These are phyloP conservation scores for Nycticorax nycticorax DNA, from an alignment of 2,113 vertebrate genomes.

Conservation along the genomic window DNA sequence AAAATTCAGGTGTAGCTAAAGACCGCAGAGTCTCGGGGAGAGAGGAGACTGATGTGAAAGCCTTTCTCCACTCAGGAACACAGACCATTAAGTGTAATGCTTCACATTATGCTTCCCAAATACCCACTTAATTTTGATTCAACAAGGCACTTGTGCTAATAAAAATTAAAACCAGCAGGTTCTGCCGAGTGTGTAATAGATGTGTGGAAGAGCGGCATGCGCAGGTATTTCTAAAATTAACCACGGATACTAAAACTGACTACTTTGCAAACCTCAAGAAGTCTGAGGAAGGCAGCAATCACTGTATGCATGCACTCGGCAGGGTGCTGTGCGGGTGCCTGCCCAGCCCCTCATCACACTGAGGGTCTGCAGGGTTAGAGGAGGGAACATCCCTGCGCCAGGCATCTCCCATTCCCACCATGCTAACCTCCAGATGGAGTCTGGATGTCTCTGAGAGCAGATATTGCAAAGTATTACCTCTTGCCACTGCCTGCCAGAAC, in stretches of 20 bases:
- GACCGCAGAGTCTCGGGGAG: accelerated
- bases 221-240: slow-evolving; percentile 36
- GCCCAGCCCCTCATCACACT: neutral
- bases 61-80: neutral
- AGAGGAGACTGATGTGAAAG: neutral
- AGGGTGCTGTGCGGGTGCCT: neutral
- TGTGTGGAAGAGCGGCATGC: neutral
- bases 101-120: slow-evolving; percentile 56
- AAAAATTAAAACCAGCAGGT: slow-evolving; percentile 61
- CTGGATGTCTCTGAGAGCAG: neutral
- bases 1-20: slow-evolving; percentile 5
- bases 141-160: slow-evolving; percentile 53
- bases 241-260: neutral
- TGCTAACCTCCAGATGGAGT: neutral
- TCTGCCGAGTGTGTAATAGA: slow-evolving; percentile 26
- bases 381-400: neutral
- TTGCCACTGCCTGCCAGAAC: neutral
- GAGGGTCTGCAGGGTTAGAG: too few relatives aligned
- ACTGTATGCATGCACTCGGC: accelerated
- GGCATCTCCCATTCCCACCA: neutral
- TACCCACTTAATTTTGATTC: slow-evolving; percentile 55
- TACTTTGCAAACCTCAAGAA: neutral
- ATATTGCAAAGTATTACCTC: neutral
- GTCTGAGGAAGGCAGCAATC: neutral
- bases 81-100: slow-evolving; percentile 41